Conservation (phyloP, 2,797 vertebrate species). For the Darevskia mixta region DNA sequence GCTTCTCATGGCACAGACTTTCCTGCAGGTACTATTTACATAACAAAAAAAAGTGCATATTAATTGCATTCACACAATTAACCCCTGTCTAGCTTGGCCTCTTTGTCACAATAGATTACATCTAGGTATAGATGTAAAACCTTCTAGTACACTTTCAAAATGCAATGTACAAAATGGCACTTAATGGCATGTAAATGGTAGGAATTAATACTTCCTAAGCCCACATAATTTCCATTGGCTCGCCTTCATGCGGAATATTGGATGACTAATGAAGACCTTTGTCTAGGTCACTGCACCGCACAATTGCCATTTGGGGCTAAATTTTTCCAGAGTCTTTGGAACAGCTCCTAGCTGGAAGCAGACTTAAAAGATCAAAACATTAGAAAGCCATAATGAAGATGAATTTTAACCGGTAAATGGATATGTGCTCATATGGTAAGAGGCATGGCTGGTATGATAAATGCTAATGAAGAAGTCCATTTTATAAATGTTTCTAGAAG, state of each 20-base stretch:
- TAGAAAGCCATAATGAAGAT: constrained; percentile 43
- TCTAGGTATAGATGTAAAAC: too few relatives aligned
- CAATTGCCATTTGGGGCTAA: background rate
- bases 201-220: background rate
- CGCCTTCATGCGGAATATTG: constrained; percentile 1
- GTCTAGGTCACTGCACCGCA: constrained; percentile 25
- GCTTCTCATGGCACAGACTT: background rate
- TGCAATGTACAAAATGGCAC: background rate
- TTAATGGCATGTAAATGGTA: background rate
- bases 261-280: background rate
- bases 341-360: constrained; percentile 26
- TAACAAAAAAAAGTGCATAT: background rate
- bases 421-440: constrained; percentile 36
- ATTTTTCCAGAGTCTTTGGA: constrained; percentile 19
- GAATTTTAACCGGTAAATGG: constrained; percentile 47
- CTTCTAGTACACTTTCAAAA: background rate
- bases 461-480: constrained; percentile 47
- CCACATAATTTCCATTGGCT: background rate
- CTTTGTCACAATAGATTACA: too few relatives aligned
- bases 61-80: too few relatives aligned
- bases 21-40: background rate
- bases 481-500: constrained; percentile 50
- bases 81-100: too few relatives aligned
- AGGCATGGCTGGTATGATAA: constrained; percentile 49
- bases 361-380: constrained; percentile 46